Evolutionary conservation across 2,888 invertebrate species (phyloP).

Genomic region (Molorchus minor): DNA sequence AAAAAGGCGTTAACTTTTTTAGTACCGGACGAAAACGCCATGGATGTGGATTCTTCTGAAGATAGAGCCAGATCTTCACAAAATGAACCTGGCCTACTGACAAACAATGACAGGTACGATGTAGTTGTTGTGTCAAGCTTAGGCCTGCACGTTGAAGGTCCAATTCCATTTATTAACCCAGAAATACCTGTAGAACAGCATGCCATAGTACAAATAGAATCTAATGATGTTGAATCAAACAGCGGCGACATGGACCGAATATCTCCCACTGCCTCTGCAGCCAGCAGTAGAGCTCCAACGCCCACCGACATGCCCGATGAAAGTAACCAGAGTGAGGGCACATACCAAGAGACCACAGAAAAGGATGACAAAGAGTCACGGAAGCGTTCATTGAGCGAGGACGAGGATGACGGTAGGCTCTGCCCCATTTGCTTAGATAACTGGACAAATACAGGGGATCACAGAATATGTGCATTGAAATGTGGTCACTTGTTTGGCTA

Average conservation of each 20-base stretch:
- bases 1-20: slow-evolving; percentile 11
- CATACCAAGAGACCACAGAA: slow-evolving; percentile 10
- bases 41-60: slow-evolving; percentile 35
- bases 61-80: slow-evolving; percentile 10
- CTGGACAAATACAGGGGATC: slow-evolving; percentile 88
- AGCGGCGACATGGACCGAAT: slow-evolving; percentile 25
- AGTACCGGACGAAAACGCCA: slow-evolving; percentile 36
- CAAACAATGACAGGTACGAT: slow-evolving; percentile 19
- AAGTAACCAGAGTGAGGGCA: slow-evolving; percentile 33
- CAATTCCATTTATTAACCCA: slow-evolving; percentile 36
- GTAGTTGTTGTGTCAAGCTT: slow-evolving; percentile 31
- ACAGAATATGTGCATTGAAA: slow-evolving; percentile 84
- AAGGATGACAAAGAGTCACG: slow-evolving; percentile 24
- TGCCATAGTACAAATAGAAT: slow-evolving; percentile 35
- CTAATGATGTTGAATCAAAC: slow-evolving; percentile 27
- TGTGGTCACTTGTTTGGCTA: slow-evolving; percentile 94
- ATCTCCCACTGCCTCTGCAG: slow-evolving; percentile 28
- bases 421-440: slow-evolving; percentile 91
- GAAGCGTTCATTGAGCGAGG: slow-evolving; percentile 41
- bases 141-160: slow-evolving; percentile 33
- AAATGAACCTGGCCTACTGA: not conserved
- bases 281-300: slow-evolving; percentile 34
- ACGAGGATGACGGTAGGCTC: slow-evolving; percentile 72
- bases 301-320: slow-evolving; percentile 37
- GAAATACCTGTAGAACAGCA: slow-evolving; percentile 34